These are phyloP conservation scores for Rhimphoctona megacephalus DNA, from an alignment of 2,888 invertebrate genomes.

Conservation along the genomic window DNA sequence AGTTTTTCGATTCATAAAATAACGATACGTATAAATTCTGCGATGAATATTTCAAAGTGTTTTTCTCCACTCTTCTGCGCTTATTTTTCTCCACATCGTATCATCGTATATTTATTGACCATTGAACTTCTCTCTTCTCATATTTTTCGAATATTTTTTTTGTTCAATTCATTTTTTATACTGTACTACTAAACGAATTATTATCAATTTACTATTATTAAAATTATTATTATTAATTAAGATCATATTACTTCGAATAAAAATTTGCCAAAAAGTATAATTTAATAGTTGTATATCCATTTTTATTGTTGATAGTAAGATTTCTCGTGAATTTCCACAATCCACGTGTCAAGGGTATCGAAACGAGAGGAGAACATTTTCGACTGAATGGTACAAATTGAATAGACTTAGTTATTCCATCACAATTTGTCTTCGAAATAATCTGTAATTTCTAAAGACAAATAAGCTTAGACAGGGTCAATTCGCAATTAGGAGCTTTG, in stretches of 20 bases:
- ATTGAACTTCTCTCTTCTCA: not conserved
- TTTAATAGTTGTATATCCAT: too few species aligned
- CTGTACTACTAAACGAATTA: too few species aligned
- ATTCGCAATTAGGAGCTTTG: constrained; percentile 29
- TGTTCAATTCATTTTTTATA: not conserved
- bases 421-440: not conserved
- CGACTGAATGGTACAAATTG: not conserved
- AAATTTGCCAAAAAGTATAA: too few species aligned
- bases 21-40: not conserved
- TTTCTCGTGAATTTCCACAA: not conserved
- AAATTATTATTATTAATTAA: too few species aligned
- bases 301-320: too few species aligned
- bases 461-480: constrained; percentile 25
- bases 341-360: not conserved
- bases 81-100: not conserved
- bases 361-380: not conserved
- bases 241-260: too few species aligned
- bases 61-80: not conserved
- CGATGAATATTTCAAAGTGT: not conserved
- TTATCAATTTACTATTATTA: too few species aligned
- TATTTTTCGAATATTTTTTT: not conserved
- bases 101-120: not conserved
- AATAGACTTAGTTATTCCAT: not conserved
- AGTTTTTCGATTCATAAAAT: not conserved
- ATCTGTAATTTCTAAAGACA: not conserved